Conservation (phyloP, 1,140 invertebrate species). For the Atta colombica region DNA sequence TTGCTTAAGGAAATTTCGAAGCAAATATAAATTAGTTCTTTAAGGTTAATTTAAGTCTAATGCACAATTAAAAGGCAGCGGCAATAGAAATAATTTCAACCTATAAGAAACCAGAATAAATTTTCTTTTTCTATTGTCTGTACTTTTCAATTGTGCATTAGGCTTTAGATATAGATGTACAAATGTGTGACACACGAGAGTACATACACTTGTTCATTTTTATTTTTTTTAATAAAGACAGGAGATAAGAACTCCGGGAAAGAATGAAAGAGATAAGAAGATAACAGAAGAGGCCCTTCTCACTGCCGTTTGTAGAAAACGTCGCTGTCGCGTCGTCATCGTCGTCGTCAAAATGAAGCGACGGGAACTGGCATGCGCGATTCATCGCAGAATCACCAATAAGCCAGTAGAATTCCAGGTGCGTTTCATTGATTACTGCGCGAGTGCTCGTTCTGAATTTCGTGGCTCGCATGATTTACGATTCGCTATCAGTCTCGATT, state of each 20-base stretch:
- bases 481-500: neutral
- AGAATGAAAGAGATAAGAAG: neutral
- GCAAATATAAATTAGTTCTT: too few relatives aligned
- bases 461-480: conserved; percentile 28
- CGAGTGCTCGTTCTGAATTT: conserved; percentile 72
- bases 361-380: conserved; percentile 63
- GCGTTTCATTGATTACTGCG: conserved; percentile 72
- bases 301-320: neutral
- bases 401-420: conserved; percentile 60
- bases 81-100: too few relatives aligned
- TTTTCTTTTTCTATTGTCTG: too few relatives aligned
- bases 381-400: conserved; percentile 66
- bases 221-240: neutral
- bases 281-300: neutral
- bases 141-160: too few relatives aligned
- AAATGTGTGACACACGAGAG: neutral
- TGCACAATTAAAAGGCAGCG: too few relatives aligned
- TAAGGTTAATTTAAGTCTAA: too few relatives aligned
- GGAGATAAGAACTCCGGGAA: neutral
- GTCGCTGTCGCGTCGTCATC: neutral
- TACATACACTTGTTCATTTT: neutral
- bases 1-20: too few relatives aligned
- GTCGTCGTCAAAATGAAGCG: neutral
- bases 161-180: neutral
- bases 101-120: too few relatives aligned